Conservation (phyloP, 2,797 vertebrate species). For the Vultur gryphus region DNA sequence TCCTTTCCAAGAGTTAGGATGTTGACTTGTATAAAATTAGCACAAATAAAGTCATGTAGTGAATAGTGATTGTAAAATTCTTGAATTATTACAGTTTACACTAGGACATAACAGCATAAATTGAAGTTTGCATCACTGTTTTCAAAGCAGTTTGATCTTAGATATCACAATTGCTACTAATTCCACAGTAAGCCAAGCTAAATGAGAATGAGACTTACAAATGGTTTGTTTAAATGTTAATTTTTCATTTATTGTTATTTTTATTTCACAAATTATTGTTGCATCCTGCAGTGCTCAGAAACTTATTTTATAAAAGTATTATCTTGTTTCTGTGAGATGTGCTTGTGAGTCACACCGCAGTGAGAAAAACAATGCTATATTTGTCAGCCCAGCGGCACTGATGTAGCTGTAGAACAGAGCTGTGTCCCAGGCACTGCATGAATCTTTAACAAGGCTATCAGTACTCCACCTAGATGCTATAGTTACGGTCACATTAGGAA, state of each 20-base stretch:
- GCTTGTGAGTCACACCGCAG: background rate
- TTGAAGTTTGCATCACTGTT: background rate
- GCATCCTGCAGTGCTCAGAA: background rate
- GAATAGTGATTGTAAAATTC: background rate
- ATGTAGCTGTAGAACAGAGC: background rate
- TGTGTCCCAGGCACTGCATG: background rate
- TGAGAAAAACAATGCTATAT: slow-evolving; percentile 11
- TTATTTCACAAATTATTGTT: background rate
- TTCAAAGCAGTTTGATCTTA: background rate
- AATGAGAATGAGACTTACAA: background rate
- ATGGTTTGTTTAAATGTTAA: background rate
- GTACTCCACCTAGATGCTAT: background rate
- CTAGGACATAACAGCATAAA: background rate
- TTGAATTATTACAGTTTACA: background rate
- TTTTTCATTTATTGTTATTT: background rate
- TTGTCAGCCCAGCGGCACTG: background rate
- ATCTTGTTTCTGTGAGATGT: background rate
- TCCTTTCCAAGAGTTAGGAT: background rate
- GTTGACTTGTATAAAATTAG: background rate
- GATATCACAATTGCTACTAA: background rate
- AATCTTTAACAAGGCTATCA: slow-evolving; percentile 58
- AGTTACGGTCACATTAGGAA: slow-evolving; percentile 1
- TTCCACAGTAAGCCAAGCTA: background rate
- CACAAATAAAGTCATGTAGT: background rate
- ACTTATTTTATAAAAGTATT: background rate